Conservation (phyloP, 2,797 vertebrate species). For the Merluccius polli region DNA sequence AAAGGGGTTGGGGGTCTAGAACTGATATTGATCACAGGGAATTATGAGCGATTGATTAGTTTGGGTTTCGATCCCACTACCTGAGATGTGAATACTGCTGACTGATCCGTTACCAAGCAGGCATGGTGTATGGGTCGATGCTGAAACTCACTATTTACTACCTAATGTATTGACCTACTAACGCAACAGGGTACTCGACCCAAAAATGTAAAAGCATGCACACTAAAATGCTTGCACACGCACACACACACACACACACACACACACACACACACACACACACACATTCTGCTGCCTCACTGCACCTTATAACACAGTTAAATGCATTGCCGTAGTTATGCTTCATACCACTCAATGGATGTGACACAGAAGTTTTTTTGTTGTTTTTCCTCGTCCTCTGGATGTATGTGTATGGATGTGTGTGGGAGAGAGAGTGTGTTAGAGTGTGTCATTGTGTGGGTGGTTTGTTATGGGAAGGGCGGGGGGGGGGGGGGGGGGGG, state of each 20-base stretch:
- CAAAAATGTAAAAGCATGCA: conserved; percentile 21
- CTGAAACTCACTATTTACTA: conserved; percentile 1
- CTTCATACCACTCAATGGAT: too few species aligned
- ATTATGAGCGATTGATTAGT: not conserved
- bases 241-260: conserved; percentile 3
- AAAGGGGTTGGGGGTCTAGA: not conserved
- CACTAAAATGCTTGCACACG: conserved; percentile 27
- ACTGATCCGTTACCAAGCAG: not conserved
- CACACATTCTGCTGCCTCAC: not conserved
- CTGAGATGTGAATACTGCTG: not conserved
- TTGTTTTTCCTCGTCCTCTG: not conserved
- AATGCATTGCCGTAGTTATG: not conserved
- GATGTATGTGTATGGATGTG: not conserved
- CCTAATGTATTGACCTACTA: conserved; percentile 9
- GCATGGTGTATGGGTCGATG: not conserved
- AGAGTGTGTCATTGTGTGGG: too few species aligned
- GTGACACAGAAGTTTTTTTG: too few species aligned
- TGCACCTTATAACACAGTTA: not conserved
- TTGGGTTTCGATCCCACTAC: not conserved
- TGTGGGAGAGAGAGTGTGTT: not conserved
- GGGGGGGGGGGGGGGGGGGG: conserved; percentile 2
- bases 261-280: conserved; percentile 8
- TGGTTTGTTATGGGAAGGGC: conserved; percentile 21
- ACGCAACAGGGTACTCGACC: conserved; percentile 16
- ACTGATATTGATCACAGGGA: not conserved